These are phyloP conservation scores for Brachyopa scutellaris DNA, from an alignment of 2,888 invertebrate species.

Conservation along the genomic window DNA sequence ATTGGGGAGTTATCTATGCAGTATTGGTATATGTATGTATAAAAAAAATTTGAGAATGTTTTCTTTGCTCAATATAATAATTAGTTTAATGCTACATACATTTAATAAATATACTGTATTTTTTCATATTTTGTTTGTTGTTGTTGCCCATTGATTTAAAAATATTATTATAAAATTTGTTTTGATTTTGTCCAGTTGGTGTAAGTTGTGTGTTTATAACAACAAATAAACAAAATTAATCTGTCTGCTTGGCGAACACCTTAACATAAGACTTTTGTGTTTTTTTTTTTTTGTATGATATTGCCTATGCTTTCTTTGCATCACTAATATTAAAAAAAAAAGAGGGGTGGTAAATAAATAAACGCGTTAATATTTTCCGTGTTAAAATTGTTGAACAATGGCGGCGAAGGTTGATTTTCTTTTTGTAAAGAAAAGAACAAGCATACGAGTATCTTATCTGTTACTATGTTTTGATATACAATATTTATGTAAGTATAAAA, in stretches of 20 bases:
- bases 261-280: not conserved
- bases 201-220: slow-evolving; percentile 3
- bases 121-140: slow-evolving; percentile 6
- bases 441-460: slow-evolving; percentile 42
- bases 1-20: slow-evolving; percentile 47
- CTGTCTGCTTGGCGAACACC: not conserved
- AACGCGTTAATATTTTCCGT: not conserved
- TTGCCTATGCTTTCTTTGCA: slow-evolving; percentile 32
- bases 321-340: slow-evolving; percentile 40
- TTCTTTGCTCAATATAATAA: slow-evolving; percentile 25
- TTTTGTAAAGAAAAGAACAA: slow-evolving; percentile 25
- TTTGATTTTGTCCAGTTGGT: not conserved
- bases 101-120: slow-evolving; percentile 51
- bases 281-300: slow-evolving; percentile 9
- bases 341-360: too few species aligned
- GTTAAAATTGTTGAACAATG: not conserved
- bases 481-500: slow-evolving; percentile 57
- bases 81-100: slow-evolving; percentile 56
- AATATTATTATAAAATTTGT: slow-evolving; percentile 10
- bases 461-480: slow-evolving; percentile 44
- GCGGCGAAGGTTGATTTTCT: slow-evolving; percentile 31
- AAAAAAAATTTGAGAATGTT: slow-evolving; percentile 56
- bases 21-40: slow-evolving; percentile 54
- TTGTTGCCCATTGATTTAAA: slow-evolving; percentile 33
- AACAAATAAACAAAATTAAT: slow-evolving; percentile 14